Evolutionary conservation across 2,113 vertebrate species (phyloP).

Genomic region (Marcusenius ussheri): DNA sequence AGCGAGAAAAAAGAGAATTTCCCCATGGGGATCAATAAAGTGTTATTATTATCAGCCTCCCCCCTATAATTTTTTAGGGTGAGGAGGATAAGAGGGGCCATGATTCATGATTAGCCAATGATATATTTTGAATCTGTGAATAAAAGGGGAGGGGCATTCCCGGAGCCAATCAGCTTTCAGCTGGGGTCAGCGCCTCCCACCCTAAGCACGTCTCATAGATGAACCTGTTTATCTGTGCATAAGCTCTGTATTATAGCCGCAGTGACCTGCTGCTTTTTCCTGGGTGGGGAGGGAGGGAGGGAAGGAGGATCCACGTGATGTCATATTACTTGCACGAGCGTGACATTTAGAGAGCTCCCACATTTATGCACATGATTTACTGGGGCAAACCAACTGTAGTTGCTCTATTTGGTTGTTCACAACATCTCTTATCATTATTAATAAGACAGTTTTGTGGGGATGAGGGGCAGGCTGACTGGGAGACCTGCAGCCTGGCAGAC

Average conservation of each 20-base stretch:
- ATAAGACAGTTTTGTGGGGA: conserved; percentile 6
- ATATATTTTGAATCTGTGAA: background rate
- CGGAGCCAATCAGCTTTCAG: background rate
- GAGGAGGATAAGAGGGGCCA: background rate
- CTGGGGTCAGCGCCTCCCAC: background rate
- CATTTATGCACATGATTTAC: background rate
- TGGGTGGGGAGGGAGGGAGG: background rate
- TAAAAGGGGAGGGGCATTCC: background rate
- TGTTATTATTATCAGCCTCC: background rate
- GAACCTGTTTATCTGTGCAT: background rate
- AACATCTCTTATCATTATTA: conserved; percentile 7
- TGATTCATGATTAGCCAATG: background rate
- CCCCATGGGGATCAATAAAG: background rate
- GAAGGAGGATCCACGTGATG: too few relatives aligned
- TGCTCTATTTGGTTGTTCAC: background rate
- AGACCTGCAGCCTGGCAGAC: conserved; percentile 10
- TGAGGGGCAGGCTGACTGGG: background rate
- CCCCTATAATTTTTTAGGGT: background rate
- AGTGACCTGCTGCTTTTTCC: background rate
- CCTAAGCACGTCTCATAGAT: background rate
- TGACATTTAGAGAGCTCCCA: background rate
- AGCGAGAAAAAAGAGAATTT: background rate
- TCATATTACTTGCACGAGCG: background rate
- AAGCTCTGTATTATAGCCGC: background rate
- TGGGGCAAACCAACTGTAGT: conserved; percentile 6